Base-by-base conservation (phyloP, 2,888 invertebrate species). In the Drosophila meridionalis region DNA sequence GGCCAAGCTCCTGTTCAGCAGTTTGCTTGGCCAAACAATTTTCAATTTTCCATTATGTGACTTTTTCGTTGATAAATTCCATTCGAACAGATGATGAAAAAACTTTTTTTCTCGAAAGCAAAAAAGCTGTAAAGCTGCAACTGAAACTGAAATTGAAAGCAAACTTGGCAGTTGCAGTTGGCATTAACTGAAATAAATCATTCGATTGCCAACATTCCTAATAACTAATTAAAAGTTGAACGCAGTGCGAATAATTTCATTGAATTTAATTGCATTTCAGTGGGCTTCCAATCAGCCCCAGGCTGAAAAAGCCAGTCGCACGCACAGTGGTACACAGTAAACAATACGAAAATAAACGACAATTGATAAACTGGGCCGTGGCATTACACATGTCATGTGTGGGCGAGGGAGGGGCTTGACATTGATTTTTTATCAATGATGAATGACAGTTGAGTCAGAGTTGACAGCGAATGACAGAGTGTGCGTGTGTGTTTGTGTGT, bases 191-290 rank as follows among this genome's bases (percentile, higher is more conserved):
- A 52, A 36, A 72, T 72, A 58, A 77, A 80, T 73, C 61, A 80
- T 76, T 64, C 55, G 53, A n/a, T 53, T 66, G 32, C 48, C 62
- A 70, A 66, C 69, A 73, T 73, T 82, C 59, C 76, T 69, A 69
- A 78, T 79, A 82, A 81, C 77, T 81, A 85, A 89, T 85, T 85
- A 89, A 89, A 87, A 89, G 70, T 84, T 81, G 61, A 36, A n/a
- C n/a, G 43, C 50, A 48, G 30, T 42, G 63, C 57, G 63, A 48
- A 74, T 73, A 72, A 86, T 78, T 85, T 70, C 60, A 73, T 79
- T 83, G 40, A 14, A 60, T 60, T 50, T 42, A 42, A 60, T 47
- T 47, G 20, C 8, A 66, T 67, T 67, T 55, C 40, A 81, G 70
- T 64, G 81, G 62, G 8, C 50, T 42, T 75, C 34, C 36, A 53